Evolutionary conservation across 2,888 invertebrate species (phyloP).

Genomic region (Petrolisthes cinctipes): DNA sequence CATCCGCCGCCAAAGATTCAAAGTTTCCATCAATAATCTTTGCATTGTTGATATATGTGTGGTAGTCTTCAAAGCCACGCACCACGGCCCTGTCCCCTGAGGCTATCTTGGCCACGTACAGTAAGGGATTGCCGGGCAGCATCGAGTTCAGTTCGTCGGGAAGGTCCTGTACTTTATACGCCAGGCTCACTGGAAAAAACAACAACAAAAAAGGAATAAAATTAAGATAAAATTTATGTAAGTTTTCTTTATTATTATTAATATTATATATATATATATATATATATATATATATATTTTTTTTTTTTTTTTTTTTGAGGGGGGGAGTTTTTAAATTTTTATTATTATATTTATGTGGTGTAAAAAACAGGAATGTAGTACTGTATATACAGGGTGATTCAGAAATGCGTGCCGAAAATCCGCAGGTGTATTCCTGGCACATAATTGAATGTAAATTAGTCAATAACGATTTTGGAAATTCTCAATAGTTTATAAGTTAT

Average conservation of each 20-base stretch:
- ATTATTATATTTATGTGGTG: no score
- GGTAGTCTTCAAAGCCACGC: constrained; percentile 33
- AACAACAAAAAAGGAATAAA: not conserved
- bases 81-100: constrained; percentile 16
- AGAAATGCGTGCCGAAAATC: no score
- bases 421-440: no score
- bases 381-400: no score
- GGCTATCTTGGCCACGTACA: constrained; percentile 46
- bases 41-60: constrained; percentile 59
- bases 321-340: no score
- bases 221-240: not conserved
- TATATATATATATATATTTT: no score
- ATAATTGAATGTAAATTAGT: no score
- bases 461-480: no score
- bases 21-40: constrained; percentile 55
- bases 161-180: constrained; percentile 44
- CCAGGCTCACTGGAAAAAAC: constrained; percentile 49
- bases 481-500: no score
- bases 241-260: not conserved
- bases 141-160: constrained; percentile 47
- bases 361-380: no score
- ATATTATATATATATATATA: no score
- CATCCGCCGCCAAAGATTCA: constrained; percentile 19
- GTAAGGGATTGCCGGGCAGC: constrained; percentile 50
- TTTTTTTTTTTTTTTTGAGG: no score